Evolutionary conservation across 2,888 invertebrate genomes (phyloP).

Genomic region (Noctuana brunneofusca): DNA sequence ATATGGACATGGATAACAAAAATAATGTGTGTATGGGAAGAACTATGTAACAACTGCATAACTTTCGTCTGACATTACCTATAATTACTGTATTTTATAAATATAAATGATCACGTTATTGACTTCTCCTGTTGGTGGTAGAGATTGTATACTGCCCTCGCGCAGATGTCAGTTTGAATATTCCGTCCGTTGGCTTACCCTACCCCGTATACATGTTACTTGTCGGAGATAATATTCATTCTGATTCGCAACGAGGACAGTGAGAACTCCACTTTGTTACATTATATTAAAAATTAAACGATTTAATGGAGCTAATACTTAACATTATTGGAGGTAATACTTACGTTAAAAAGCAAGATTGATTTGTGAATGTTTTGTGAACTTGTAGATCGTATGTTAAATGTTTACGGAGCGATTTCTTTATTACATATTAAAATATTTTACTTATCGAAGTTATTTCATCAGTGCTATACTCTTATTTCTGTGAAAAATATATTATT

Average conservation of each 20-base stretch:
- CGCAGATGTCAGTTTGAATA: conserved; percentile 27
- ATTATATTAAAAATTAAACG: conserved; percentile 57
- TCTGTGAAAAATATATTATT: conserved; percentile 33
- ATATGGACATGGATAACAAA: conserved; percentile 79
- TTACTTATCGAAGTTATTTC: conserved; percentile 7
- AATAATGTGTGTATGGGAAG: conserved; percentile 77
- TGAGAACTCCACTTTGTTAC: conserved; percentile 48
- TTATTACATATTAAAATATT: conserved; percentile 25
- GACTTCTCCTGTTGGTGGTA: conserved; percentile 46
- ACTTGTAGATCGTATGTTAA: conserved; percentile 46
- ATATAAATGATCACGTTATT: conserved; percentile 53
- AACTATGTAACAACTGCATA: conserved; percentile 79
- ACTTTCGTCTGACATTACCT: conserved; percentile 73
- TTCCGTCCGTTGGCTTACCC: conserved; percentile 40
- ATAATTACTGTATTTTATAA: conserved; percentile 57
- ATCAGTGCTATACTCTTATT: conserved; percentile 29
- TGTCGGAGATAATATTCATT: conserved; percentile 37
- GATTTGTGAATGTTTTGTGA: conserved; percentile 74
- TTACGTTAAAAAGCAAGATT: conserved; percentile 66
- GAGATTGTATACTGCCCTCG: conserved; percentile 26
- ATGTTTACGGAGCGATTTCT: conserved; percentile 18
- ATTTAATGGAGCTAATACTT: conserved; percentile 78
- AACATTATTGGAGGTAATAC: conserved; percentile 79
- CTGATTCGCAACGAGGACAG: conserved; percentile 25
- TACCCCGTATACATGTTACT: conserved; percentile 45